Conservation (phyloP, 2,888 invertebrate genomes). For the Liopterus haemorrhoidalis region DNA sequence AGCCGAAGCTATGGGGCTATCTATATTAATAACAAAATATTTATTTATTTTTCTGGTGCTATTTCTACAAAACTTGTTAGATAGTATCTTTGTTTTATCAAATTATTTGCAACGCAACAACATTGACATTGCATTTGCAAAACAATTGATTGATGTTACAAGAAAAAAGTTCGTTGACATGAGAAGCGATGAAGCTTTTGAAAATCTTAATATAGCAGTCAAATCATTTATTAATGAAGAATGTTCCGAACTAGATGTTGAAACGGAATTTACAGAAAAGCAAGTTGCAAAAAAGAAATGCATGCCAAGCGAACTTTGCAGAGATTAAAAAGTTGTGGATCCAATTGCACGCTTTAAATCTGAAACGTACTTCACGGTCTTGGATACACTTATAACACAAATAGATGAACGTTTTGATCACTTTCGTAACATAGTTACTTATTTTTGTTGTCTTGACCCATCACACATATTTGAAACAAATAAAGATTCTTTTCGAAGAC, state of each 20-base stretch:
- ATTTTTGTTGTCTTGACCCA: constrained; percentile 3
- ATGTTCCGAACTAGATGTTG: background rate
- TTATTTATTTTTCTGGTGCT: too few species aligned
- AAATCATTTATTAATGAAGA: background rate
- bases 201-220: too few species aligned
- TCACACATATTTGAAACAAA: background rate
- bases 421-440: constrained; percentile 2
- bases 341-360: constrained; percentile 2
- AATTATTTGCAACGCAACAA: too few species aligned
- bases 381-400: constrained; percentile 2
- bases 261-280: constrained; percentile 5
- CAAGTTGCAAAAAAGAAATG: constrained; percentile 2
- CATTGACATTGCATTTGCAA: too few species aligned
- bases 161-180: too few species aligned
- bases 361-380: constrained; percentile 5
- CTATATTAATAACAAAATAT: too few species aligned
- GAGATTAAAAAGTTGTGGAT: background rate
- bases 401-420: constrained; percentile 6
- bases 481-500: background rate
- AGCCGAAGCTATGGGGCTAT: too few species aligned
- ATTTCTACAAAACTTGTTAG: too few species aligned
- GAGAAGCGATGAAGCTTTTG: too few species aligned
- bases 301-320: background rate
- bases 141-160: too few species aligned
- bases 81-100: too few species aligned